Conservation (phyloP, 2,797 vertebrate species). For the Fistularia tabacaria region DNA sequence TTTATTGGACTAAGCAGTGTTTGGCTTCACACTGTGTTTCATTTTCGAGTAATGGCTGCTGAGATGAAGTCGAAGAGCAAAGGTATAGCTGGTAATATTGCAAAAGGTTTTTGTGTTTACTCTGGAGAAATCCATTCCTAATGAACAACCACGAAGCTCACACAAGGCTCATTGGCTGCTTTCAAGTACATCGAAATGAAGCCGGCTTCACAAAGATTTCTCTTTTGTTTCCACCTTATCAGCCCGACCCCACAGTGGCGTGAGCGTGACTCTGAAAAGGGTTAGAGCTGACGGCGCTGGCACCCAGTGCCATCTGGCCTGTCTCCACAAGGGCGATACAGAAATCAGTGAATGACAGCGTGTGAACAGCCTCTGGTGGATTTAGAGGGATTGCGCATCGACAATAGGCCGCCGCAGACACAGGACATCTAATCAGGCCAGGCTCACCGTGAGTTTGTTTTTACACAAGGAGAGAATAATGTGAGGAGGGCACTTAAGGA, state of each 20-base stretch:
- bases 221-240: slow-evolving; percentile 21
- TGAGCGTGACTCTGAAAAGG: slow-evolving; percentile 19
- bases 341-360: slow-evolving; percentile 42
- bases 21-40: too few relatives aligned
- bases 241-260: slow-evolving; percentile 12
- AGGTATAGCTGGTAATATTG: too few relatives aligned
- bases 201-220: slow-evolving; percentile 11
- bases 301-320: slow-evolving; percentile 46
- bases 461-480: slow-evolving; percentile 10
- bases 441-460: slow-evolving; percentile 36
- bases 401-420: slow-evolving; percentile 13
- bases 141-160: too few relatives aligned
- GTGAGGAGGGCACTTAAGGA: slow-evolving; percentile 34
- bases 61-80: too few relatives aligned
- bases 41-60: too few relatives aligned
- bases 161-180: too few relatives aligned
- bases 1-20: too few relatives aligned
- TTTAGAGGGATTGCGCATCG: slow-evolving; percentile 31
- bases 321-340: slow-evolving; percentile 23
- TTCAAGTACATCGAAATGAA: too few relatives aligned
- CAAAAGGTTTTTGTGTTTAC: too few relatives aligned
- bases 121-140: too few relatives aligned
- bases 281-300: slow-evolving; percentile 39
- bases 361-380: slow-evolving; percentile 48
- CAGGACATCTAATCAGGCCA: slow-evolving; percentile 29